A percentile compares a stretch with the other conserved stretches of the same genome.
Conservation (phyloP, 2,888 invertebrate species). For the Spisula solida region DNA sequence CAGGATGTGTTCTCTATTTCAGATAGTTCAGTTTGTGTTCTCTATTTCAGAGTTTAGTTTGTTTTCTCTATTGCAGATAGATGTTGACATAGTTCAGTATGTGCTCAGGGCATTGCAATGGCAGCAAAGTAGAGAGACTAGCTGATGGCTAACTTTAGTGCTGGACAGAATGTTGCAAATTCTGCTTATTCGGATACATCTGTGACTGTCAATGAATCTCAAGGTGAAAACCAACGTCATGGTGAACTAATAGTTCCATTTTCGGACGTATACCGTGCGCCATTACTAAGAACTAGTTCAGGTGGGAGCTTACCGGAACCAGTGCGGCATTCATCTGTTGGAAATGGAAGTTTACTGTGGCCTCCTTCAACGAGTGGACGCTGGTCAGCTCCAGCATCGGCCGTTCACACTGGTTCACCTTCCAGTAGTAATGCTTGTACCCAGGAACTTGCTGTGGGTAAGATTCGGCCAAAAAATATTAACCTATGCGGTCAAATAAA, state of each 20-base stretch:
- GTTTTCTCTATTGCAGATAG: neutral
- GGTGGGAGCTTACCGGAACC: neutral
- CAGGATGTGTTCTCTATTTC: neutral
- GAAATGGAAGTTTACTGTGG: neutral
- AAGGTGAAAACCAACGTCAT: neutral
- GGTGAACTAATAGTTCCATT: neutral
- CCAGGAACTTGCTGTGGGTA: neutral
- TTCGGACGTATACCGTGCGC: neutral
- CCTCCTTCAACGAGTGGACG: neutral
- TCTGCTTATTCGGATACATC: neutral
- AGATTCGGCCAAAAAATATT: neutral
- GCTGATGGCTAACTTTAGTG: constrained; percentile 35
- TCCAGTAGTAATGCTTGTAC: neutral
- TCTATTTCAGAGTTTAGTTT: no score
- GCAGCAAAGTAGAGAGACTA: constrained; percentile 31
- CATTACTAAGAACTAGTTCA: constrained; percentile 4
- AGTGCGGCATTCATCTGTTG: neutral
- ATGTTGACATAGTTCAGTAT: neutral
- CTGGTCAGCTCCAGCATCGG: constrained; percentile 19
- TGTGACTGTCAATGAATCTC: neutral
- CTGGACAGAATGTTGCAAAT: constrained; percentile 34
- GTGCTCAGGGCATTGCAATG: constrained; percentile 3
- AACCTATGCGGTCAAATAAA: no score
- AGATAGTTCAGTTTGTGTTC: neutral
- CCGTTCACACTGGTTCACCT: neutral